Base-by-base conservation (phyloP, 2,888 invertebrate species). In the Blastobasis lacticolella region DNA sequence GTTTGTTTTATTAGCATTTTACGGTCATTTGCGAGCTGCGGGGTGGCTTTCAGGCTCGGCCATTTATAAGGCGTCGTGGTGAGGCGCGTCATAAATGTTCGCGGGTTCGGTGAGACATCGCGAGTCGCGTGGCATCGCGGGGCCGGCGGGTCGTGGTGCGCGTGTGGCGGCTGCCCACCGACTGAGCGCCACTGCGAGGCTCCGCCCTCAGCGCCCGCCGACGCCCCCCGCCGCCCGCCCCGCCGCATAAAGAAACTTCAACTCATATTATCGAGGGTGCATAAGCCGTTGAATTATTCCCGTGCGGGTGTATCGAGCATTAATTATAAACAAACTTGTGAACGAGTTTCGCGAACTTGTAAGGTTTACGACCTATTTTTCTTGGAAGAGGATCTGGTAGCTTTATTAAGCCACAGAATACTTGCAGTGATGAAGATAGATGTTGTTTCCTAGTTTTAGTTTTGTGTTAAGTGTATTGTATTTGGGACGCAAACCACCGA, bases 1-100 rank as follows among this genome's bases (percentile, higher is more conserved):
- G 75, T 79, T 71, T 70, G 66, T 79, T 78, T 83, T 82, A 84
- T 84, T 82, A 74, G 83, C 88, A 88, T 88, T 85, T 87, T 88
- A 84, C 74, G 74, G 63, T 75, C 62, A 75, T 81, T 71, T 74
- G 67, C 69, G 69, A 69, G 67, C 63, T 74, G 70, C 74, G 64
- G 63, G 69, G 71, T 76, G 70, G 67, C 81, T 77, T 81, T 56
- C 78, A 81, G 73, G 75, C 80, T 75, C 71, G 78, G 83, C 80
- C 86, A 85, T 86, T 86, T 84, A 85, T 77, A 71, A 74, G 71
- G 73, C 71, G 66, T 72, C 78, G 73, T 71, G 74, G 70, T 70
- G 69, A 73, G 77, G 77, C 81, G 73, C 82, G 73, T 87, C 83
- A 86, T 86, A 85, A 86, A 82, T 81, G 79, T 81, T 85, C 77